Conservation (phyloP, 1,140 invertebrate genomes). For the Macrotrachela quadricornifera region DNA sequence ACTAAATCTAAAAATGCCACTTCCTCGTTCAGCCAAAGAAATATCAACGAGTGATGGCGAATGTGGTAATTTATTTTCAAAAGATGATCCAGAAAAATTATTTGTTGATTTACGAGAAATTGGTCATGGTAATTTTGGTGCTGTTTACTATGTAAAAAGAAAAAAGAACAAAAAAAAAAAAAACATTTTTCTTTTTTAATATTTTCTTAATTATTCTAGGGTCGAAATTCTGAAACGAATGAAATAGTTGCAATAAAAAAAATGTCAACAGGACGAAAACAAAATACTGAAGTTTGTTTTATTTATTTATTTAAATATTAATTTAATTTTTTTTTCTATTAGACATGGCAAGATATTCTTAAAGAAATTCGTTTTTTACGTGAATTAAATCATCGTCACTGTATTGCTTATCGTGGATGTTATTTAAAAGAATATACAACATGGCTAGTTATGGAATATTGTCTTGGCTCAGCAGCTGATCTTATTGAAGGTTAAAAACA, state of each 20-base stretch:
- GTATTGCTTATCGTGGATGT: conserved; percentile 94
- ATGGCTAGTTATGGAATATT: conserved; percentile 99
- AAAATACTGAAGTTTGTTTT: conserved; percentile 53
- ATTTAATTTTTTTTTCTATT: conserved; percentile 9
- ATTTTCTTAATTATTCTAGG: conserved; percentile 1
- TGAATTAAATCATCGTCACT: conserved; percentile 80
- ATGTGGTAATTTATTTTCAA: conserved; percentile 44
- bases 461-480: conserved; percentile 94
- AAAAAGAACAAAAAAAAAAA: too few species aligned
- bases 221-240: conserved; percentile 36
- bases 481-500: conserved; percentile 69
- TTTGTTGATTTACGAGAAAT: conserved; percentile 96
- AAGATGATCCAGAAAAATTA: conserved; percentile 91
- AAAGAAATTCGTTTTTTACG: conserved; percentile 93
- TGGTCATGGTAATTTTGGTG: conserved; percentile 97
- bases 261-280: conserved; percentile 84
- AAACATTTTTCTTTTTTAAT: too few species aligned
- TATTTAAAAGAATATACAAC: conserved; percentile 91
- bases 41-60: too few species aligned
- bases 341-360: conserved; percentile 96
- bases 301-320: neutral
- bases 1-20: too few species aligned
- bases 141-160: conserved; percentile 31
- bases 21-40: too few species aligned
- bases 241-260: conserved; percentile 97